Evolutionary conservation across 1,140 invertebrate species (phyloP).

Genomic region (Carposina sasakii): DNA sequence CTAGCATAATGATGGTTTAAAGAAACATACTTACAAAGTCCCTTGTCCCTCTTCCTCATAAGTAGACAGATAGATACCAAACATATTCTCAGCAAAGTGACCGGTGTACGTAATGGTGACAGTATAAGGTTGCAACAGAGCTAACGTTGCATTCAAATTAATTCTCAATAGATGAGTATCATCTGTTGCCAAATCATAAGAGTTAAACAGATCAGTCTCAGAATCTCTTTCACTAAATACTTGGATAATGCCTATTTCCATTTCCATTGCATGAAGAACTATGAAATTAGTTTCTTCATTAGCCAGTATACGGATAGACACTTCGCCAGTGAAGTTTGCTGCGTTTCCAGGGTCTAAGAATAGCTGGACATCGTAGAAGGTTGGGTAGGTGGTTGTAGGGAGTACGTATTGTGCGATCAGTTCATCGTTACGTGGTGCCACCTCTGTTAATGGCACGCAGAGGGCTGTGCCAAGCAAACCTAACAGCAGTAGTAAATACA

Average conservation of each 20-base stretch:
- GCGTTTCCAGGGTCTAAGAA: conserved; percentile 74
- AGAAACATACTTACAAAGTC: conserved; percentile 40
- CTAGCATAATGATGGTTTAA: too few species aligned
- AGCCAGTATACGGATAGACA: conserved; percentile 72
- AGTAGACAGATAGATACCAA: conserved; percentile 59
- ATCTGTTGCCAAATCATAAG: conserved; percentile 27
- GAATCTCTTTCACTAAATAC: conserved; percentile 21
- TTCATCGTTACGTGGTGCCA: conserved; percentile 18
- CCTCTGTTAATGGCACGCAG: conserved; percentile 23
- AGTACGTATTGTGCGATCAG: conserved; percentile 67
- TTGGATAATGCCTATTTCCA: conserved; percentile 32
- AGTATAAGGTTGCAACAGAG: conserved; percentile 22
- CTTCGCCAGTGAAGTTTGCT: conserved; percentile 73
- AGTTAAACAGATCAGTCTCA: conserved; percentile 25
- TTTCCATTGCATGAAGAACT: conserved; percentile 69
- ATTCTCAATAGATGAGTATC: conserved; percentile 59
- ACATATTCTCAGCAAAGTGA: conserved; percentile 51
- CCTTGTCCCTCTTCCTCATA: conserved; percentile 31
- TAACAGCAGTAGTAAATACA: conserved; percentile 46
- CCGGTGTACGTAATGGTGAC: conserved; percentile 46
- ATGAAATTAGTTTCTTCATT: conserved; percentile 56
- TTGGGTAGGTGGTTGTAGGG: conserved; percentile 73
- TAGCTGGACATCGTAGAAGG: conserved; percentile 78
- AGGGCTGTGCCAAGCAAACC: conserved; percentile 34
- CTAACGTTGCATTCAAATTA: conserved; percentile 21